Percentiles rank a stretch among this genome's conserved stretches.
Evolutionary conservation across 2,888 invertebrate genomes (phyloP).

Genomic region (Polietes domitor): DNA sequence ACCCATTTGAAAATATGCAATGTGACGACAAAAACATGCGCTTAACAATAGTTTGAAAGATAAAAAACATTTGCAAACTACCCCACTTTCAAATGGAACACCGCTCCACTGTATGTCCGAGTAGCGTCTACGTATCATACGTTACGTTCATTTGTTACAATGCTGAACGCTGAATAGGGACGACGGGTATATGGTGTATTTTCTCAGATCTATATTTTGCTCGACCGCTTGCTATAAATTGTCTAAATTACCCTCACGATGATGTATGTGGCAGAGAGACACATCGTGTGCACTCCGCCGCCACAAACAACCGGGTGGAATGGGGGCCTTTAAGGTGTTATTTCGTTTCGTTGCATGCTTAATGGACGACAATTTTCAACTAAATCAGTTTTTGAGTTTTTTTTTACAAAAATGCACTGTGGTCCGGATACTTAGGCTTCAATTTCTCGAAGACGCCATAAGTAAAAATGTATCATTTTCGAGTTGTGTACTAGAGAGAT

Average conservation of each 20-base stretch:
- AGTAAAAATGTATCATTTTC: too few species aligned
- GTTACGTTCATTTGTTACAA: not conserved
- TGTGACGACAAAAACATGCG: constrained; percentile 29
- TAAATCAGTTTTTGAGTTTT: constrained; percentile 2
- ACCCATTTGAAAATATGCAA: constrained; percentile 16
- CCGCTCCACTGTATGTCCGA: not conserved
- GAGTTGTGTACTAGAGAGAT: too few species aligned
- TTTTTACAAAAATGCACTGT: not conserved
- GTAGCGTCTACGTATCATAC: too few species aligned
- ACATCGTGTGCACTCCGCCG: constrained; percentile 8
- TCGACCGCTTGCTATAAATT: constrained; percentile 71
- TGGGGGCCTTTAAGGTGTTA: constrained; percentile 34
- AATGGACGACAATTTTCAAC: constrained; percentile 44
- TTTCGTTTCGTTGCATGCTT: constrained; percentile 35
- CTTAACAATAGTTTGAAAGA: constrained; percentile 53
- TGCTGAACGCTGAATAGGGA: not conserved
- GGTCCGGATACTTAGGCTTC: too few species aligned
- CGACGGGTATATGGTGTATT: not conserved
- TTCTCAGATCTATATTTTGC: constrained; percentile 37
- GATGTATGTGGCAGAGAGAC: constrained; percentile 32
- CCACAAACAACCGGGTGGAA: not conserved
- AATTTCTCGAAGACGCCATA: too few species aligned
- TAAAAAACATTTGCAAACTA: constrained; percentile 3
- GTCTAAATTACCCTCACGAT: constrained; percentile 74
- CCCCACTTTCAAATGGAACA: not conserved